Evolutionary conservation across 2,888 invertebrate genomes (phyloP), one percentile per base, ranked within the genome.

Genomic region (Julus scandinavius): DNA sequence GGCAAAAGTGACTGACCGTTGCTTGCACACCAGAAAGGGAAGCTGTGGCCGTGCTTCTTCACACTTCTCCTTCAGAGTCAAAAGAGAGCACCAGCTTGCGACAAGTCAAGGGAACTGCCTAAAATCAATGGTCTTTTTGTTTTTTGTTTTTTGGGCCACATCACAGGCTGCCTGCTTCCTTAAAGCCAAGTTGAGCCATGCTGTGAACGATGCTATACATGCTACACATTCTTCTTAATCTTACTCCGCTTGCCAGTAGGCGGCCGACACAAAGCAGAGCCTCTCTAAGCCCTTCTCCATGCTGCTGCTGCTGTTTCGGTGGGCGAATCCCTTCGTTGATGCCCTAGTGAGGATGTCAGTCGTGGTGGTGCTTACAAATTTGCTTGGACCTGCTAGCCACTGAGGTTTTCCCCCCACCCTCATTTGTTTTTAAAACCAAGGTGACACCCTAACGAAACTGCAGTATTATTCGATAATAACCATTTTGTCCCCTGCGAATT

Each of bases 1-100:
- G 96, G 92, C 96, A 96, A 94, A 96, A 96, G 95, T 96, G 96
- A 96, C 96, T 96, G 95, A 95, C 94, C 92, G 94, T 94, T 93
- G 94, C 94, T 93, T 94, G 94, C 93, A 94, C 94, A 92, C 94
- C 94, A 91, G 94, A 94, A 92, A 93, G 94, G 92, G 94, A 94
- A 91, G 94, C 94, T 90, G 94, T 94, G 89, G 94, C 94, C 89
- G 92, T 94, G 91, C 92, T 94, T 90, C 94, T 94, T 91, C 94
- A 94, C 91, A 94, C 94, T 91, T 94, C 94, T 92, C 94, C 94
- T 92, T 94, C 94, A 91, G 94, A 94, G 91, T 94, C 94, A 20
- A 89, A 89, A 84, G 89, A 89, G 85, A 89, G 88, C 50, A 85
- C 85, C 50, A 88, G 89, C 54, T 83, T 80, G 20, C 88, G 87